Base-by-base conservation (phyloP, 2,888 invertebrate species). In the Agriotes lineatus region DNA sequence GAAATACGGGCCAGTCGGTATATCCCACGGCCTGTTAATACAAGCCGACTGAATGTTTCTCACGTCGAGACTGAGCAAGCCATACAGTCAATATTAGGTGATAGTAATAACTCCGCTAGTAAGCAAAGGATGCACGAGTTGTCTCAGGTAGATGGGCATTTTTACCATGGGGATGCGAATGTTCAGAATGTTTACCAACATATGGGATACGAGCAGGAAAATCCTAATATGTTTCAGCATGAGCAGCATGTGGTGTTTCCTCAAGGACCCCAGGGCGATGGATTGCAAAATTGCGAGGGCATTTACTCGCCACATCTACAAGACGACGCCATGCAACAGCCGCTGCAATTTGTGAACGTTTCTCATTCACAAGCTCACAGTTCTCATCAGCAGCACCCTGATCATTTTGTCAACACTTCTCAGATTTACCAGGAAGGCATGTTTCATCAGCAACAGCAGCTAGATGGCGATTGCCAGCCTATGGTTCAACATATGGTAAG, bases 1-100 rank as follows among this genome's bases (percentile, higher is more conserved):
- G 93, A 94, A 86, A 86, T 94, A 73, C 86, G 90, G 77, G 90
- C 91, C 68, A 85, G 86, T 75, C 86, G 86, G 79, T 90, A 89
- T 81, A 83, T 82, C 81, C 68, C 63, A 19, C 37, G 67, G 7
- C 20, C 62, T 6, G n/a, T n/a, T n/a, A n/a, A n/a, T n/a, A 12
- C 14, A n/a, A 71, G 54, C 37, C 61, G 69, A 30, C 25, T 70
- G 9, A 74, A 64, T 20, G 69, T 73, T n/a, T 70, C 74, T 33
- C 59, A 62, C 30, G 58, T 66, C 35, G 77, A 77, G 69, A 74
- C 76, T 9, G 72, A 72, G 58, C 75, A 78, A 68, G 76, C 75
- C 7, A 73, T 76, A 14, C 73, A 77, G 57, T 73, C 74, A 1
- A 75, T 76, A 50, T 68, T 76, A 30, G 72, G 62, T 2, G 72